These are phyloP conservation scores for Hoplodrina ambigua DNA, from an alignment of 2,888 invertebrate species.

Conservation along the genomic window DNA sequence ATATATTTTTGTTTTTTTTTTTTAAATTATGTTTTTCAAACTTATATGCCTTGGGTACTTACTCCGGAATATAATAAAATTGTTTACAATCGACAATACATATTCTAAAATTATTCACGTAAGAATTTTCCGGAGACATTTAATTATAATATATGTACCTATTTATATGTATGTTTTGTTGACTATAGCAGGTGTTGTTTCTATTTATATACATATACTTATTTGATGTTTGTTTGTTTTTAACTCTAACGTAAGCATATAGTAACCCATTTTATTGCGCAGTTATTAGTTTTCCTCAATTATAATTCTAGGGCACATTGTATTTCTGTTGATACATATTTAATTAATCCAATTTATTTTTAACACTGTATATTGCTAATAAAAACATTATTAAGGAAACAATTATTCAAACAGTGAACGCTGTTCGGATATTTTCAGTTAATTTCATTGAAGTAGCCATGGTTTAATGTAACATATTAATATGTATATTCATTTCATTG, in stretches of 20 bases:
- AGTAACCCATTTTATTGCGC: constrained; percentile 34
- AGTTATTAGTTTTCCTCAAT: constrained; percentile 34
- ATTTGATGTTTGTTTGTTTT: constrained; percentile 38
- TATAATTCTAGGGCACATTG: constrained; percentile 9
- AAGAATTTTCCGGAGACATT: constrained; percentile 10
- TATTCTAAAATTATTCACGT: not conserved
- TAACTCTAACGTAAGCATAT: constrained; percentile 36
- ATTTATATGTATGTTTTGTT: constrained; percentile 20
- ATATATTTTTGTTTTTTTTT: not conserved
- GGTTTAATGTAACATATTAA: constrained; percentile 13
- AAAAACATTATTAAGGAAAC: not conserved
- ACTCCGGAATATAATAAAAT: too few species aligned
- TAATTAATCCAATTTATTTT: not conserved
- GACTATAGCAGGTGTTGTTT: constrained; percentile 16
- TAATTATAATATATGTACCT: constrained; percentile 4
- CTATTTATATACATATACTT: constrained; percentile 6
- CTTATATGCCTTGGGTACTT: too few species aligned
- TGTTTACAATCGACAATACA: too few species aligned
- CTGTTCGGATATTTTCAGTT: not conserved
- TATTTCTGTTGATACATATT: constrained; percentile 2
- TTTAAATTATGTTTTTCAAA: not conserved
- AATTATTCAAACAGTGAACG: not conserved
- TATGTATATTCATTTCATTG: not conserved
- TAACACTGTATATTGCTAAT: not conserved
- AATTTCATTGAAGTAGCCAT: not conserved